phyloP scores from a whole-genome alignment of 2,888 invertebrate species.

The Tetropium fuscum region DNA sequence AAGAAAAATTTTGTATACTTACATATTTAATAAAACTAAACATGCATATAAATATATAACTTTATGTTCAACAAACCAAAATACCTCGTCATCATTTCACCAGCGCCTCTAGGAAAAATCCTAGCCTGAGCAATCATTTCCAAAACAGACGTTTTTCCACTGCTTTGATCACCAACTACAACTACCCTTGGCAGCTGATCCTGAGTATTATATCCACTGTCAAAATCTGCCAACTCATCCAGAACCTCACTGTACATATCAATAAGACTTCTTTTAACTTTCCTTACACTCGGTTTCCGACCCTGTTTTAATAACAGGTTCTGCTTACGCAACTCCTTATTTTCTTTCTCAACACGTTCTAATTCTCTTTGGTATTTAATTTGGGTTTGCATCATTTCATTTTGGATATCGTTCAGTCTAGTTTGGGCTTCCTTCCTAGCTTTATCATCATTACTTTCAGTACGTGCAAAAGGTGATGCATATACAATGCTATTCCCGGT shows the following conservation, averaged over 20 bases:
- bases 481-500: constrained; percentile 69
- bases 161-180: constrained; percentile 99
- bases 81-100: constrained; percentile 98
- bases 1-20: too few relatives aligned
- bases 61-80: background rate
- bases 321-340: constrained; percentile 92
- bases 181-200: constrained; percentile 98
- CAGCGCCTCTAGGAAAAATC: constrained; percentile 97
- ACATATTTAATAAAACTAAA: too few relatives aligned
- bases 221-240: constrained; percentile 92
- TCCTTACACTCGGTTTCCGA: constrained; percentile 70
- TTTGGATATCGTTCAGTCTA: constrained; percentile 79
- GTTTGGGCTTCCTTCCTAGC: constrained; percentile 71
- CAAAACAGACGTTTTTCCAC: constrained; percentile 98
- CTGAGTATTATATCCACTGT: constrained; percentile 84
- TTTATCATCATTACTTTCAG: constrained; percentile 66
- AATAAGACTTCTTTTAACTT: constrained; percentile 74
- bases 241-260: constrained; percentile 99
- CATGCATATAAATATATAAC: too few relatives aligned
- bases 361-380: constrained; percentile 97
- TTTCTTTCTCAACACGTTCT: constrained; percentile 96
- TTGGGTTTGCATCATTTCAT: constrained; percentile 93
- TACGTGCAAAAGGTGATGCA: constrained; percentile 64
- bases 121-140: constrained; percentile 99
- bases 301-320: constrained; percentile 83